Percentiles rank a stretch among this genome's conserved stretches.
These are phyloP conservation scores for Shinisaurus crocodilurus DNA, from an alignment of 2,113 vertebrate genomes.

Conservation along the genomic window DNA sequence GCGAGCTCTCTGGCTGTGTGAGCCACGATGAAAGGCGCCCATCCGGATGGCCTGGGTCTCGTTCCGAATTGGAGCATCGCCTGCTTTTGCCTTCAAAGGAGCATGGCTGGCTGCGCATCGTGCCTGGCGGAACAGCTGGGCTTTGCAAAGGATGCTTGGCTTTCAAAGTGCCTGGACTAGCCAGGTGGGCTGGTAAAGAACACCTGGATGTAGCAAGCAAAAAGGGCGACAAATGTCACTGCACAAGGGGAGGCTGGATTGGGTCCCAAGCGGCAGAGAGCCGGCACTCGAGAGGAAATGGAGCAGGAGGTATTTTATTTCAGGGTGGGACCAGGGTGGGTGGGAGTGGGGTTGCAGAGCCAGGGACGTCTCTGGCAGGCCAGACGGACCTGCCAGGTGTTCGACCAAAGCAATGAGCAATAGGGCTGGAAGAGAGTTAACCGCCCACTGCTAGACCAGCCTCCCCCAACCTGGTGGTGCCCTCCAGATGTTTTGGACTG, in stretches of 20 bases:
- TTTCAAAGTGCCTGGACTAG: slow-evolving; percentile 24
- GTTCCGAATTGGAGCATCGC: slow-evolving; percentile 65
- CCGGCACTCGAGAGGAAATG: not conserved
- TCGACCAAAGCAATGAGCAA: not conserved
- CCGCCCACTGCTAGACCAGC: not conserved
- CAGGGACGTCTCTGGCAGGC: too few species aligned
- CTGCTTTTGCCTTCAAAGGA: slow-evolving; percentile 52
- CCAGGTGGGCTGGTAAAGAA: accelerated
- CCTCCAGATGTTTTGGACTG: too few species aligned
- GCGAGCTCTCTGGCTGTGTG: slow-evolving; percentile 25
- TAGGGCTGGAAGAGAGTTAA: too few species aligned
- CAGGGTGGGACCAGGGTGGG: too few species aligned
- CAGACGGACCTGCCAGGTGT: not conserved
- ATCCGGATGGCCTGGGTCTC: slow-evolving; percentile 37
- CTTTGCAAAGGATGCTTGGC: slow-evolving; percentile 25
- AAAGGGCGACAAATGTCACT: too few species aligned
- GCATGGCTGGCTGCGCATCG: slow-evolving; percentile 18
- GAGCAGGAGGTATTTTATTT: not conserved
- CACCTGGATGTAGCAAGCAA: too few species aligned
- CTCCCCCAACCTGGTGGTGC: too few species aligned
- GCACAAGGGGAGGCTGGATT: not conserved
- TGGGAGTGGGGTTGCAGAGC: too few species aligned
- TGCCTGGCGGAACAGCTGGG: slow-evolving; percentile 20
- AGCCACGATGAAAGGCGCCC: slow-evolving; percentile 57
- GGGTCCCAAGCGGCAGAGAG: not conserved